Percentiles rank a stretch among this genome's conserved stretches.
These are phyloP conservation scores for Venustoraphidia nigricollis DNA, from an alignment of 2,888 invertebrate species.

Conservation along the genomic window DNA sequence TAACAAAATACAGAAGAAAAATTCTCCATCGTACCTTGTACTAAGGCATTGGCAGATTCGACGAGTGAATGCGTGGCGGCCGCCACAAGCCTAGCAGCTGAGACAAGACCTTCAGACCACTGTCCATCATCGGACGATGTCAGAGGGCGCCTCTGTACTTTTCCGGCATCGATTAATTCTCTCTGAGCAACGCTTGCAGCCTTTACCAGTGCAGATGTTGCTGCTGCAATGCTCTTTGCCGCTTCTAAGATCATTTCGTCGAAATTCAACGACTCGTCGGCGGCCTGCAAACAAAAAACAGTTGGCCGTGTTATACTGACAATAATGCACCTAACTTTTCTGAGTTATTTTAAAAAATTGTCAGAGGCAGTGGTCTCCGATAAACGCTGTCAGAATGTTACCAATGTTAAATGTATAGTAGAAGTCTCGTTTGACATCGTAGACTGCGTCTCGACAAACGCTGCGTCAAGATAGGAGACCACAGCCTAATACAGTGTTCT, in stretches of 20 bases:
- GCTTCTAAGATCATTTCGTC: constrained; percentile 99
- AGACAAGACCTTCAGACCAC: constrained; percentile 94
- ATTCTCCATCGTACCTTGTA: constrained; percentile 44
- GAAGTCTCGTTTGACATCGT: too few relatives aligned
- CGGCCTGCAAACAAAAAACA: constrained; percentile 42
- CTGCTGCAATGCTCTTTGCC: constrained; percentile 93
- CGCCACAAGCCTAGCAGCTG: constrained; percentile 89
- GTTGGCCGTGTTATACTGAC: too few relatives aligned
- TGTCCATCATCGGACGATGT: constrained; percentile 90
- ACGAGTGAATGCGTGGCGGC: constrained; percentile 96
- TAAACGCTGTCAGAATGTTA: too few relatives aligned
- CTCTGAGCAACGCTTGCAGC: constrained; percentile 95
- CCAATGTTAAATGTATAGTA: too few relatives aligned
- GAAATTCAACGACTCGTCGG: constrained; percentile 89
- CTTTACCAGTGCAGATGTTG: constrained; percentile 90
- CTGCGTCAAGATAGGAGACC: too few relatives aligned
- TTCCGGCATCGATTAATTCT: constrained; percentile 85
- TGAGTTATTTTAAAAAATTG: too few relatives aligned
- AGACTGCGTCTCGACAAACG: too few relatives aligned
- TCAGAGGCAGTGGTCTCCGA: too few relatives aligned
- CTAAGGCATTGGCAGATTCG: constrained; percentile 93
- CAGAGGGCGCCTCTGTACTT: constrained; percentile 66
- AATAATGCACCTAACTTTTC: too few relatives aligned
- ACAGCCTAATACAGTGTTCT: too few relatives aligned
- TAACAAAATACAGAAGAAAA: too few relatives aligned